Percentiles rank a stretch among this genome's conserved stretches.
Evolutionary conservation across 1,140 invertebrate genomes (phyloP).

Genomic region (Ostrea denselamellosa): DNA sequence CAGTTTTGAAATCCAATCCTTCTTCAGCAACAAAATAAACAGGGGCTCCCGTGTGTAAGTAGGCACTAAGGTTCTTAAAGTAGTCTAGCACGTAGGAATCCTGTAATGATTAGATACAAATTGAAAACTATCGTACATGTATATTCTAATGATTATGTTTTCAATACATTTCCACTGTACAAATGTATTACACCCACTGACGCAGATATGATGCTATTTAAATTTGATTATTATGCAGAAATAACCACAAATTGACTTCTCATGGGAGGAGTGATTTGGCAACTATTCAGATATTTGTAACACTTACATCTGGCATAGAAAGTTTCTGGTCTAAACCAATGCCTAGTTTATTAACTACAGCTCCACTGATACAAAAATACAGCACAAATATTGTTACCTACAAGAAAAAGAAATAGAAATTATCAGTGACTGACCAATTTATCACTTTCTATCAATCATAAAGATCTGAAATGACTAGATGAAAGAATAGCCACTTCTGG

Average conservation of each 20-base stretch:
- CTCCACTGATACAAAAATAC: slow-evolving; percentile 92
- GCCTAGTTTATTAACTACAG: slow-evolving; percentile 90
- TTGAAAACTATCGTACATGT: too few species aligned
- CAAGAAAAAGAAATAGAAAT: slow-evolving; percentile 13
- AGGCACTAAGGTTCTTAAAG: slow-evolving; percentile 86
- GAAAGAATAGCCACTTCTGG: too few species aligned
- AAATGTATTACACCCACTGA: too few species aligned
- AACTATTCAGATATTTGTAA: not conserved
- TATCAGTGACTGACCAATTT: too few species aligned
- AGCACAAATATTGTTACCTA: slow-evolving; percentile 87
- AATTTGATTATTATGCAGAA: too few species aligned
- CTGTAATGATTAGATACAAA: slow-evolving; percentile 51
- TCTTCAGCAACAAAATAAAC: slow-evolving; percentile 93
- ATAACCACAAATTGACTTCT: too few species aligned
- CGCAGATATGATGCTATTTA: too few species aligned
- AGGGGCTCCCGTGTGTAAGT: slow-evolving; percentile 91
- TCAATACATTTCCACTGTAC: too few species aligned
- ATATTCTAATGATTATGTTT: too few species aligned
- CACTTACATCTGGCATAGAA: slow-evolving; percentile 88
- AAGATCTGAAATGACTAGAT: too few species aligned
- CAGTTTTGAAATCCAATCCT: slow-evolving; percentile 86
- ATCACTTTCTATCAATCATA: too few species aligned
- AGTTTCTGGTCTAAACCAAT: slow-evolving; percentile 93
- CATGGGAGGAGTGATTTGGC: too few species aligned
- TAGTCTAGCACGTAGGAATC: slow-evolving; percentile 94